Evolutionary conservation across 2,113 vertebrate genomes (phyloP), one percentile per base, ranked within the genome.

Genomic region (Gila orcuttii): DNA sequence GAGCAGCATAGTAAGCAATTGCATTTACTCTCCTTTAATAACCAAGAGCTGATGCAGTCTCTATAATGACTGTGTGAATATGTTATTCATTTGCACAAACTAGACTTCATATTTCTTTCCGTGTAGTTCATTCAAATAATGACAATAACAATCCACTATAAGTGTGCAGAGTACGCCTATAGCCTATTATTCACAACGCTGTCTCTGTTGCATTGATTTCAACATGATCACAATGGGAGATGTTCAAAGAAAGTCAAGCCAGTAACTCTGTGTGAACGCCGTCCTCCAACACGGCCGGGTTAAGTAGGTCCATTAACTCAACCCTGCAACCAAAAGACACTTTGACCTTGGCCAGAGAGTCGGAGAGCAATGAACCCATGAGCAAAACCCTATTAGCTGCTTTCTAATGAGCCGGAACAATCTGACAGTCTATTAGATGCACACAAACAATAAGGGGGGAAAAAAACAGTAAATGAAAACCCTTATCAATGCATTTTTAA

Each of bases 271-370:
- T 25, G 33, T 19, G 68, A 23, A 60, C 2, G 12, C 33, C 64
- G 25, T 80, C 82, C 83, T 79, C 42, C n/a, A 87, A 83, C 86
- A 76, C 55, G 86, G 62, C n/a, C 47, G 33, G 84, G 81, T 81
- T 81, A 83, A 83, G 39, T 55, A 82, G 80, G 45, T 76, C 79
- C 81, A 86, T 89, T 86, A 86, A 84, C 62, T 55, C 42, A 79
- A 66, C 12, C 50, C n/a, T 21, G 81, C 60, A 47, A 15, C 52
- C 47, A 71, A 36, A 60, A 60, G 62, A 28, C 74, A 31, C 15
- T 57, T 36, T 80, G 47, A 84, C 86, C 84, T 84, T 69, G 15
- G 74, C 55, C 52, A 76, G 57, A 84, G 47, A 86, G 17, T 73
- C 36, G 77, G 62, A 39, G 52, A 59, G 82, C 76, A 39, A 82